Evolutionary conservation across 1,140 invertebrate species (phyloP).

Genomic region (Brachionus paranguensis): DNA sequence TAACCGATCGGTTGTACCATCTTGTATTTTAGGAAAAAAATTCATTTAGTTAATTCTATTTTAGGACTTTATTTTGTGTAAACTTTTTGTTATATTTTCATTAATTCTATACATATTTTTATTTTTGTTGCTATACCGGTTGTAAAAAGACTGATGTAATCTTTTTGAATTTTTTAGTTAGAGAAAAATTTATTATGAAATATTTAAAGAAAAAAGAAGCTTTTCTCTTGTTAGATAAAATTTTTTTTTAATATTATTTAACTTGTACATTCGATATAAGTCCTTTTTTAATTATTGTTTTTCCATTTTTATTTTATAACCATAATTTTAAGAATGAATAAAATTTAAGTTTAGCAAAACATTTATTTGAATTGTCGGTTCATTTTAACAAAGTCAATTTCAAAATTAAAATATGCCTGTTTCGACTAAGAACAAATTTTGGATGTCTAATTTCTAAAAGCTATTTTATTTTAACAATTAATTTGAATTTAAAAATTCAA

Average conservation of each 20-base stretch:
- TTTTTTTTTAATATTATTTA: not conserved
- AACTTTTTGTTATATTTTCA: not conserved
- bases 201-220: not conserved
- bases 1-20: not conserved
- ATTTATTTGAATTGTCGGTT: not conserved
- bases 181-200: not conserved
- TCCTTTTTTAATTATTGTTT: conserved; percentile 2
- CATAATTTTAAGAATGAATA: conserved; percentile 23
- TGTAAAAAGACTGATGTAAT: not conserved
- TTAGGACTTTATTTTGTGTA: not conserved
- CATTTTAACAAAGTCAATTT: not conserved
- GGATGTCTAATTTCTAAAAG: too few species aligned
- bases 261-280: not conserved
- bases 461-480: too few species aligned
- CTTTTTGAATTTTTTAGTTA: not conserved
- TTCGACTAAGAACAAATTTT: too few species aligned
- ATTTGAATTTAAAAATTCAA: not conserved
- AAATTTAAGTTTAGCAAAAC: not conserved
- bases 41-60: not conserved
- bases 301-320: not conserved
- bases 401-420: too few species aligned
- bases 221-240: not conserved
- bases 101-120: not conserved
- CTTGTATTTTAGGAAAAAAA: not conserved
- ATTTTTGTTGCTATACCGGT: not conserved